Evolutionary conservation across 1,140 invertebrate genomes (phyloP), one percentile per base, ranked within the genome.

Genomic region (Drosophila pseudoananassae): DNA sequence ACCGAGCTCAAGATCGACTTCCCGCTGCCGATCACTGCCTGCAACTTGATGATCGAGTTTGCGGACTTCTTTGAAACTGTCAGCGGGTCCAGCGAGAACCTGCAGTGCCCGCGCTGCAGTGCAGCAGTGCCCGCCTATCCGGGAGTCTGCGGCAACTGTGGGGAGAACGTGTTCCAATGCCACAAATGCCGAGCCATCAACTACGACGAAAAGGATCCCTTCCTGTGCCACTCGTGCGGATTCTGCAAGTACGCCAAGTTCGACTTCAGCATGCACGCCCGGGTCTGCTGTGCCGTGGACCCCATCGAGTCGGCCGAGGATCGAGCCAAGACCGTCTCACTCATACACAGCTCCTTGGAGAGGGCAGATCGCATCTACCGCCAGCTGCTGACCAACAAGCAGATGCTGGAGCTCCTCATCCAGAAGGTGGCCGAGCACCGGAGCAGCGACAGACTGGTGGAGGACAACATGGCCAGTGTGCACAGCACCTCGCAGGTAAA

Each of bases 201-300:
- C 92, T 99, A 99, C 92, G 98, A 99, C 92, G 98, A 99, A 92
- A 99, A 99, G 92, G 98, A 99, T 93, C 98, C 98, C 1, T 99
- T 99, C 94, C 92, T 99, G 10, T 99, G 98, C 92, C 98, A 99
- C 92, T 96, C 98, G 7, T 99, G 98, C 93, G 98, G 98, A 2
- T 99, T 99, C 92, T 99, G 98, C 93, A 99, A 99, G 93, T 99
- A 99, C 92, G 98, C 98, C n/a, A 99, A 99, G 92, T 99, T 99
- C 92, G 98, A 99, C 92, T 98, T 97, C 90, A 98, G 96, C 8
- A 93, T 99, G 49, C 96, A 96, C 3, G 98, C 96, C 1, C 94
- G 97, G 40, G 96, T 97, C 0, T 98, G 97, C 87, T 98, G 97
- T 92, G 98, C 98, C 17, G 98, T 99, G 0, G 98, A 99, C 93